Evolutionary conservation across 2,113 vertebrate genomes (phyloP).

Genomic region (Osmerus eperlanus): DNA sequence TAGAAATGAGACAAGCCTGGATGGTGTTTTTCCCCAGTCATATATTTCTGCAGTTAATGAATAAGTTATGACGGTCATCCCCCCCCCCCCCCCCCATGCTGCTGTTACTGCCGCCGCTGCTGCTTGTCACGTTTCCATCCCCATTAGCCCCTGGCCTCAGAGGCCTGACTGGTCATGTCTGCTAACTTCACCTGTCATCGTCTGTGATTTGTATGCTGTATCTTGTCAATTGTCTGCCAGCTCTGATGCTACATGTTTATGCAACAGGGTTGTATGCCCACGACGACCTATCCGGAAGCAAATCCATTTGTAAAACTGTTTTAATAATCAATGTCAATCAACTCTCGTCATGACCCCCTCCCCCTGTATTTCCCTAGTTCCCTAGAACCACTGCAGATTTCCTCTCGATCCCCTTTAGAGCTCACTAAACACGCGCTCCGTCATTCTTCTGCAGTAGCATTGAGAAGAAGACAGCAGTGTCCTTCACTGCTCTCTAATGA

Average conservation of each 20-base stretch:
- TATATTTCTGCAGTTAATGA: conserved; percentile 18
- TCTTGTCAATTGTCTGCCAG: conserved; percentile 7
- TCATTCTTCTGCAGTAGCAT: too few relatives aligned
- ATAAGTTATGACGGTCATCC: neutral
- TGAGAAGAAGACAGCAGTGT: too few relatives aligned
- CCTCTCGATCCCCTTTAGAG: too few relatives aligned
- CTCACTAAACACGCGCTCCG: too few relatives aligned
- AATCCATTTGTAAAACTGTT: too few relatives aligned
- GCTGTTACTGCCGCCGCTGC: neutral
- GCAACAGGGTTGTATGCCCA: conserved; percentile 16
- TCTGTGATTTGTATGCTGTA: conserved; percentile 50
- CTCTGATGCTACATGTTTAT: conserved; percentile 12
- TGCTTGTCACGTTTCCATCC: conserved; percentile 33
- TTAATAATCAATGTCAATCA: too few relatives aligned
- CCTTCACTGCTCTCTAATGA: too few relatives aligned
- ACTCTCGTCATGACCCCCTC: too few relatives aligned
- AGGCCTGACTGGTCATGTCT: conserved; percentile 19
- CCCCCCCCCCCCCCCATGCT: neutral
- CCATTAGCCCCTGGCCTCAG: conserved; percentile 15
- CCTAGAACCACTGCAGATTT: too few relatives aligned
- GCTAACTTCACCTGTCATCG: conserved; percentile 28
- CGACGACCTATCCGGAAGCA: neutral
- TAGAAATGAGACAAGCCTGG: neutral
- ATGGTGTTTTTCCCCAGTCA: neutral
- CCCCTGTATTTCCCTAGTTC: too few relatives aligned